Base-by-base conservation (phyloP, 2,797 vertebrate genomes). In the Propithecus deckenii region DNA sequence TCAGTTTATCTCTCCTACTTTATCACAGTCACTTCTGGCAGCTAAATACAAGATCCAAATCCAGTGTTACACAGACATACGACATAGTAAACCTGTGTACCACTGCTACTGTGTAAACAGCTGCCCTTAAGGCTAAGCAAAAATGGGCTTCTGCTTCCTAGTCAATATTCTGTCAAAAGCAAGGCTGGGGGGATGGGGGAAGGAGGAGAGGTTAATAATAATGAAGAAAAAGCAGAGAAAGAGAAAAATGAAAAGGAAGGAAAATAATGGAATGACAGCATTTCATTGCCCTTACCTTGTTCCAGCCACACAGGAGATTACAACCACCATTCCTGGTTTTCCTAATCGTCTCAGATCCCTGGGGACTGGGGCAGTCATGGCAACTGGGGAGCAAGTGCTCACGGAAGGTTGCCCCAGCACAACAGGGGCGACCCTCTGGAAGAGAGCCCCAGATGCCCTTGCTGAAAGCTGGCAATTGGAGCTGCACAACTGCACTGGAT, bases 21-120 rank as follows among this genome's bases (percentile, higher is more conserved):
- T 99, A 99, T 99, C 99, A 99, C 98, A 98, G 98, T 99, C 99
- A 99, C 98, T 99, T 98, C 98, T 99, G 99, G 98, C 99, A 99
- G 99, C 99, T 98, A 99, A 99, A 99, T 98, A 98, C 98, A 99
- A 99, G 99, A 98, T 98, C 98, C 99, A 99, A 99, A 99, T 98
- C 99, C 98, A 98, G 98, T 98, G 98, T 98, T 98, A 99, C 98
- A 98, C 98, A 98, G 98, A 98, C 98, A 98, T 93, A 98, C 87
- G 97, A 98, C 98, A 99, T 95, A 98, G 98, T 98, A 98, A 99
- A 99, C 98, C 98, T 93, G 32, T 98, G 98, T 99, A 98, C 98
- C 98, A 91, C 98, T 9, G 35, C 96, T 86, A 93, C 98, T 98
- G 98, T 97, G 98, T 98, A 98, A 99, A 99, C 98, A 98, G 98